Conservation (phyloP, 2,888 invertebrate species). For the Nephrotoma appendiculata region DNA sequence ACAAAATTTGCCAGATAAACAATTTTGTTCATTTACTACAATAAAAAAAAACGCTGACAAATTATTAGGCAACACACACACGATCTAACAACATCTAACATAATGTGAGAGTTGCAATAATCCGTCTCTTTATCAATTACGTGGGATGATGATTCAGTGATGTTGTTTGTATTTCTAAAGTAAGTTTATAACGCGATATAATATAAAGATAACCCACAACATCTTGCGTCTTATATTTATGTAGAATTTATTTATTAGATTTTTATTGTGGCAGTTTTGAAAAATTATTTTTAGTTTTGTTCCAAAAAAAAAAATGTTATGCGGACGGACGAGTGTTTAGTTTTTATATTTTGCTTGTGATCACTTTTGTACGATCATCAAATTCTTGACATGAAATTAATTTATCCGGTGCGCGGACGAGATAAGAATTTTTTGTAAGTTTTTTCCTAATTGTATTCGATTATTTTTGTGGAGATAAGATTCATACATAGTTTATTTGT, state of each 20-base stretch:
- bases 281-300: neutral
- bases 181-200: neutral
- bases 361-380: neutral
- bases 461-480: neutral
- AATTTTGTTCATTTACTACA: neutral
- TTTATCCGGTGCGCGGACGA: neutral
- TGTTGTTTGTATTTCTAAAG: neutral
- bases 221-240: neutral
- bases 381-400: neutral
- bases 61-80: neutral
- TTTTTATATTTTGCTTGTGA: neutral
- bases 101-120: neutral
- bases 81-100: neutral
- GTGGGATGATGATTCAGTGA: neutral
- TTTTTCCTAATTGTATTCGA: neutral
- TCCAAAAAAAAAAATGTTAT: neutral
- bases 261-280: neutral
- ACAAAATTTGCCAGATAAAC: neutral
- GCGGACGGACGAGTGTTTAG: neutral
- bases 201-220: neutral
- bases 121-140: neutral
- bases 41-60: neutral
- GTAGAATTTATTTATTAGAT: neutral
- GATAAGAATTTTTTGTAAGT: neutral
- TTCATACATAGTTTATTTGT: neutral